Conservation (phyloP, 30 jellyfish, hydroid and myxozoan genomes). For the Chironex yamaguchii region DNA sequence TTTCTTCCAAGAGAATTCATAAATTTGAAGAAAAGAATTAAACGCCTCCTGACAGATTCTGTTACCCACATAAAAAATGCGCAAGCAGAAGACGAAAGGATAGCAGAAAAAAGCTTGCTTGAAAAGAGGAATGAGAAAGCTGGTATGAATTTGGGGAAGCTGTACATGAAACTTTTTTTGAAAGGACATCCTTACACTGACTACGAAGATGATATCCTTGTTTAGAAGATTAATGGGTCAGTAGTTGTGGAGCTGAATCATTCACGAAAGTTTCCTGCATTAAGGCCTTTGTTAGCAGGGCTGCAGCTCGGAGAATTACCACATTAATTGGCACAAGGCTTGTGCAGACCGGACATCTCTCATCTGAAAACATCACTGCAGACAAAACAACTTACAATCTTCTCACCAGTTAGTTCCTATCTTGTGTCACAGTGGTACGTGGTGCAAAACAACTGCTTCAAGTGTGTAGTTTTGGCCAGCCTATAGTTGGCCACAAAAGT, state of each 20-base stretch:
- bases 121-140: constrained; percentile 33
- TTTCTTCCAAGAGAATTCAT: constrained; percentile 28
- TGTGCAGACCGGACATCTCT: constrained; percentile 47
- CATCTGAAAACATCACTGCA: constrained; percentile 41
- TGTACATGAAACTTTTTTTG: constrained; percentile 20
- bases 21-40: constrained; percentile 27
- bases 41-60: constrained; percentile 33
- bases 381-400: constrained; percentile 54
- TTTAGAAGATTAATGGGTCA: not conserved
- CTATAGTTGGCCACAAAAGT: constrained; percentile 26
- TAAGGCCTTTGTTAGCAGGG: no score
- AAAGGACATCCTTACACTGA: constrained; percentile 57
- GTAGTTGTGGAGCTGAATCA: constrained; percentile 8
- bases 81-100: constrained; percentile 36
- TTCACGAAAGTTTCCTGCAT: not conserved
- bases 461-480: constrained; percentile 33
- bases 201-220: not conserved
- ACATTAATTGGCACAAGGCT: constrained; percentile 28
- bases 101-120: constrained; percentile 34
- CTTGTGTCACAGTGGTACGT: constrained; percentile 55
- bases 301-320: constrained; percentile 32
- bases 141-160: constrained; percentile 49
- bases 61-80: constrained; percentile 15
- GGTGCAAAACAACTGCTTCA: constrained; percentile 36
- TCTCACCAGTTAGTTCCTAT: constrained; percentile 42